A percentile compares a stretch with the other conserved stretches of the same genome.
Evolutionary conservation across 2,888 invertebrate species (phyloP).

Genomic region (Eristalis arbustorum): DNA sequence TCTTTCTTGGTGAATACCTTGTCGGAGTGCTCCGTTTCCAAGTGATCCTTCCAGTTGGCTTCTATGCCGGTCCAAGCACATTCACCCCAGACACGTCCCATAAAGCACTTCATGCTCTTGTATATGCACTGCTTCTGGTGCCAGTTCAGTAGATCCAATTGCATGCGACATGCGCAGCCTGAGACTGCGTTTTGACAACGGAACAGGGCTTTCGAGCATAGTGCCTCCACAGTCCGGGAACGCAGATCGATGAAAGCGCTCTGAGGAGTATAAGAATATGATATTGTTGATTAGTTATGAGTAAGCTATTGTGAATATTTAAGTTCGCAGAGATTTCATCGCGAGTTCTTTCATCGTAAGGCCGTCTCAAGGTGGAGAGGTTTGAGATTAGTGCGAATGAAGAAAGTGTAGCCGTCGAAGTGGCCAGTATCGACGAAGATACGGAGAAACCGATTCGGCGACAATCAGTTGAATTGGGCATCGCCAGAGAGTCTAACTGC

Average conservation of each 20-base stretch:
- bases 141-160: constrained; percentile 81
- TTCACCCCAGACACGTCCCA: constrained; percentile 81
- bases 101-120: constrained; percentile 79
- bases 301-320: not conserved
- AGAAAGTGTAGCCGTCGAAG: no score
- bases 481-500: no score
- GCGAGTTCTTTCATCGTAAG: no score
- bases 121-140: constrained; percentile 80
- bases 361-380: no score
- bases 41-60: constrained; percentile 84
- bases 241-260: constrained; percentile 82
- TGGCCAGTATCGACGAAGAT: no score
- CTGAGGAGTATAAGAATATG: constrained; percentile 76
- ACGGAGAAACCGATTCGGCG: no score
- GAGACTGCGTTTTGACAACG: constrained; percentile 81
- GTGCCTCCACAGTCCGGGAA: constrained; percentile 82
- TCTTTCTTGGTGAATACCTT: constrained; percentile 78
- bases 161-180: constrained; percentile 83
- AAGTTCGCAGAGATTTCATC: not conserved
- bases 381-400: no score
- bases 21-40: constrained; percentile 81
- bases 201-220: constrained; percentile 83
- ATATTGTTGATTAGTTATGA: not conserved
- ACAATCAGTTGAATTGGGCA: no score
- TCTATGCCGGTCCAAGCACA: constrained; percentile 83